phyloP scores from a whole-genome alignment of 2,888 invertebrate species.

The Leucozona laternaria region DNA sequence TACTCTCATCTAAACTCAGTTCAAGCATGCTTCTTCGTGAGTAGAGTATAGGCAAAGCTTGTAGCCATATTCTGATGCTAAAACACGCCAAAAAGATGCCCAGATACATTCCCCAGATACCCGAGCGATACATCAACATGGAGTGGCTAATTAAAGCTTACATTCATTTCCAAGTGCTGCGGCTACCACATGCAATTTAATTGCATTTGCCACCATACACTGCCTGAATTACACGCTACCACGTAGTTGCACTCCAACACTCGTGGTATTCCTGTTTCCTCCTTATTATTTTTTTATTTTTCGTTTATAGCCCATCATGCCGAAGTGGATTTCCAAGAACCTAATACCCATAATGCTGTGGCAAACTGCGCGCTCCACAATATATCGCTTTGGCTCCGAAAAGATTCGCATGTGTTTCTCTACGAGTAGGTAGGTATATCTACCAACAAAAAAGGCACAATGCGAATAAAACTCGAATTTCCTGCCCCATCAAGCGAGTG shows the following conservation, averaged over 20 bases:
- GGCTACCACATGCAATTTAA: conserved; percentile 75
- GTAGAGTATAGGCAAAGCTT: background rate
- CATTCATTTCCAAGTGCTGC: conserved; percentile 70
- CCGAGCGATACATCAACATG: conserved; percentile 74
- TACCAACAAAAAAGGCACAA: conserved; percentile 46
- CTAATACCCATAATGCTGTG: conserved; percentile 33
- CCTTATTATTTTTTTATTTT: conserved; percentile 27
- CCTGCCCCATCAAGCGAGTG: conserved; percentile 77
- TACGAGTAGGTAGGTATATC: no score
- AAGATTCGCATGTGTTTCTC: conserved; percentile 32
- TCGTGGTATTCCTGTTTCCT: conserved; percentile 62
- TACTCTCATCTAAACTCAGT: background rate
- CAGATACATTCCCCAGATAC: conserved; percentile 75
- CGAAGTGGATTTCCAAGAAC: conserved; percentile 64
- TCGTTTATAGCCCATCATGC: conserved; percentile 54
- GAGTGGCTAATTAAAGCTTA: conserved; percentile 75
- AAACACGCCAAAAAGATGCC: conserved; percentile 69
- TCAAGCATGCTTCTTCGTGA: background rate
- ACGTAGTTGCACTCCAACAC: conserved; percentile 68
- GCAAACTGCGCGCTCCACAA: background rate
- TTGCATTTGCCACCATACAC: conserved; percentile 74
- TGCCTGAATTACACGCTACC: conserved; percentile 72
- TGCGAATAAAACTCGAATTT: conserved; percentile 77
- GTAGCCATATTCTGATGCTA: conserved; percentile 22
- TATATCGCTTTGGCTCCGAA: conserved; percentile 14